Evolutionary conservation across 2,113 vertebrate species (phyloP).

Genomic region (Catharus minimus): DNA sequence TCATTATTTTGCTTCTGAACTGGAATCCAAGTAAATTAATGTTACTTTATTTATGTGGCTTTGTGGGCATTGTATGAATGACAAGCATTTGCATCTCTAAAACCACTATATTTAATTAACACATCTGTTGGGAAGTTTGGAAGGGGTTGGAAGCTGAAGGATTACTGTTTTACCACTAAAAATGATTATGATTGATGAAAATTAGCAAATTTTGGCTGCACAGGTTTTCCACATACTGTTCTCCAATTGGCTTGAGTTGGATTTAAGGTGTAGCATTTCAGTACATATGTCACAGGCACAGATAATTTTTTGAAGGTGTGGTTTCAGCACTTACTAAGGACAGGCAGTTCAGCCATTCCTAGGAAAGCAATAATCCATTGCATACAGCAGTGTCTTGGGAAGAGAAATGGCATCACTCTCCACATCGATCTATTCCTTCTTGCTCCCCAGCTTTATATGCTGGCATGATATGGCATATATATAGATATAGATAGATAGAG

Average conservation of each 20-base stretch:
- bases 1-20: not conserved
- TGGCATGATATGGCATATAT: too few relatives aligned
- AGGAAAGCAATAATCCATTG: not conserved
- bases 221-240: not conserved
- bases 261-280: not conserved
- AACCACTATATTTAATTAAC: not conserved
- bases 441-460: not conserved
- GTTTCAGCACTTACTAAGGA: not conserved
- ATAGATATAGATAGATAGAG: not conserved
- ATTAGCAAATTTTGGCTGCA: not conserved
- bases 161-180: not conserved
- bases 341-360: not conserved
- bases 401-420: not conserved
- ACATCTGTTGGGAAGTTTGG: not conserved
- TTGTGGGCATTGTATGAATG: not conserved
- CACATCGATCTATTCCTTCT: not conserved
- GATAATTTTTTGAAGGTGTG: not conserved
- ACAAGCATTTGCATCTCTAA: not conserved
- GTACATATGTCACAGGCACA: not conserved
- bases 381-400: rapidly evolving
- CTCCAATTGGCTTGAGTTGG: not conserved
- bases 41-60: not conserved
- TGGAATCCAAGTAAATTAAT: not conserved
- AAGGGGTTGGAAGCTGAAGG: not conserved
- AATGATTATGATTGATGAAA: not conserved